Percentiles rank a stretch among this genome's conserved stretches.
These are phyloP conservation scores for Erethizon dorsatum DNA, from an alignment of 2,797 vertebrate species.

Conservation along the genomic window DNA sequence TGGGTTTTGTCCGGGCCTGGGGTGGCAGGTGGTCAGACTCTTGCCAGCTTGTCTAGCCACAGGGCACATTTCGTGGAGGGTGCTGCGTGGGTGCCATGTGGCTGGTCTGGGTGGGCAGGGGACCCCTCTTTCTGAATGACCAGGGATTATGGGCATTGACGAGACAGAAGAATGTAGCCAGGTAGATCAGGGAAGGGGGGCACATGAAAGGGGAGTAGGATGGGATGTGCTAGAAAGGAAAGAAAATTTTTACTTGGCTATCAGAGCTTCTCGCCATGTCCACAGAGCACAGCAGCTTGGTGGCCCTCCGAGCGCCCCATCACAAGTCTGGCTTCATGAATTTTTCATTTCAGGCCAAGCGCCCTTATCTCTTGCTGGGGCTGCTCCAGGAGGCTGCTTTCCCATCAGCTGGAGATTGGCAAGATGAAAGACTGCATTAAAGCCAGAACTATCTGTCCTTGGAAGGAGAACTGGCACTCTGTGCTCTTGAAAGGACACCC, in stretches of 20 bases:
- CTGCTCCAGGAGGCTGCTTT: background rate
- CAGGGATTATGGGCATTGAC: background rate
- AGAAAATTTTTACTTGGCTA: slow-evolving; percentile 76
- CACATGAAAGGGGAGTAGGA: background rate
- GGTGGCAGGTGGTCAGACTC: background rate
- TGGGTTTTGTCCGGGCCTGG: slow-evolving; percentile 24
- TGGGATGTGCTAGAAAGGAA: slow-evolving; percentile 25
- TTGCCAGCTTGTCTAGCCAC: background rate
- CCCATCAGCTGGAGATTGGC: slow-evolving; percentile 41
- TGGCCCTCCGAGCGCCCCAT: background rate
- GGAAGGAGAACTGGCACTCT: slow-evolving; percentile 32
- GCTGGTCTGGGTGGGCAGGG: background rate
- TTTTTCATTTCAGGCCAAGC: slow-evolving; percentile 79
- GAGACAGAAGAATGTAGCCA: background rate
- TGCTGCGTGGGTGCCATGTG: background rate
- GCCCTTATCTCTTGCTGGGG: slow-evolving; percentile 67
- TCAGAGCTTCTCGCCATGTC: slow-evolving; percentile 5
- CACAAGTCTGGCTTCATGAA: slow-evolving; percentile 72
- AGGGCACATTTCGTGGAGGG: background rate
- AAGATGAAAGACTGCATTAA: slow-evolving; percentile 60
- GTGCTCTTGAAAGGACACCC: slow-evolving; percentile 1
- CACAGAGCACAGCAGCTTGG: slow-evolving; percentile 66
- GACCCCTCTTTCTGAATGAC: background rate
- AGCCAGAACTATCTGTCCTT: slow-evolving; percentile 63
- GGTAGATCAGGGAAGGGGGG: background rate